A percentile compares a stretch with the other conserved stretches of the same genome.
Evolutionary conservation across 2,888 invertebrate species (phyloP).

Genomic region (Heliconius ismenius): DNA sequence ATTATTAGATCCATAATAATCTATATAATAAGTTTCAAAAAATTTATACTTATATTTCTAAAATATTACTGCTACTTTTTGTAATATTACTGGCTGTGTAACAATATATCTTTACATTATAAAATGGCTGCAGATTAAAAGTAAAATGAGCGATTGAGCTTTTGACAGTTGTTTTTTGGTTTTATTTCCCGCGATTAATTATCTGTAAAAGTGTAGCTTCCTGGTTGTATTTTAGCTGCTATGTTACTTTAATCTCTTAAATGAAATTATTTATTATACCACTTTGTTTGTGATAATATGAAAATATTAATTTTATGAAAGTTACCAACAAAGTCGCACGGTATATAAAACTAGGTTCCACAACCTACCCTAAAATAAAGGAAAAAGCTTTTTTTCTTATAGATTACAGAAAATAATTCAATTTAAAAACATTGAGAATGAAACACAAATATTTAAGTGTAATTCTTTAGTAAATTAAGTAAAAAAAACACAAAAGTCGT

Average conservation of each 20-base stretch:
- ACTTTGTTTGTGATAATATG: no score
- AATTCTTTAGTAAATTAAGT: background rate
- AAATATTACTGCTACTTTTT: background rate
- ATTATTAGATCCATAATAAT: no score
- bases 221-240: background rate
- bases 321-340: no score
- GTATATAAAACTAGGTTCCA: no score
- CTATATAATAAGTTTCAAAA: no score
- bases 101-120: constrained; percentile 4
- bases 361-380: no score
- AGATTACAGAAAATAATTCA: no score
- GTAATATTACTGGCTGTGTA: background rate
- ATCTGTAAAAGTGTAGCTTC: constrained; percentile 26
- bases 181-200: constrained; percentile 35
- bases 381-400: no score
- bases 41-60: no score
- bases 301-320: no score
- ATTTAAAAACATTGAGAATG: background rate
- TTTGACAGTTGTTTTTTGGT: constrained; percentile 37
- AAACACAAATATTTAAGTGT: background rate
- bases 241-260: background rate
- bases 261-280: background rate
- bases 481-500: background rate
- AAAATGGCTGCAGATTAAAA: constrained; percentile 38
- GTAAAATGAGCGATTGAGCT: constrained; percentile 41